A percentile compares a stretch with the other conserved stretches of the same genome.
Evolutionary conservation across 2,888 invertebrate species (phyloP).

Genomic region (Zootermopsis nevadensis): DNA sequence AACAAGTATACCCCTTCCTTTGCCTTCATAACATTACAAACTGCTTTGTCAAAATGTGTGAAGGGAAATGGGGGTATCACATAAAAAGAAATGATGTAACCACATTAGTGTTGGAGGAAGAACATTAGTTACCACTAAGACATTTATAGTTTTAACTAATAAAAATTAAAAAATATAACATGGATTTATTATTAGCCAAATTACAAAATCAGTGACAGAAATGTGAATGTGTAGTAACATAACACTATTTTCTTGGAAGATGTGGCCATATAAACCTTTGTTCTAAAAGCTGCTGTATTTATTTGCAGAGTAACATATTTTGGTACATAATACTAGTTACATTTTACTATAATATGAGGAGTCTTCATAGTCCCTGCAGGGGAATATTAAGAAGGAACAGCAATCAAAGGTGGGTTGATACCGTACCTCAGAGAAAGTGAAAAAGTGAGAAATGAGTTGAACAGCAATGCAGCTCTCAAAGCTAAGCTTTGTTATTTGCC

Average conservation of each 20-base stretch:
- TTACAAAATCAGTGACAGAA: conserved; percentile 1
- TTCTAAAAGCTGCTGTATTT: too few species aligned
- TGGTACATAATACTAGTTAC: too few species aligned
- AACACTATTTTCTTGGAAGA: neutral
- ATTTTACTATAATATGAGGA: too few species aligned
- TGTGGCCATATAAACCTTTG: neutral
- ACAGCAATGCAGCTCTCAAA: too few species aligned
- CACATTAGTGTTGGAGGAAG: neutral
- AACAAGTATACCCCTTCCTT: neutral
- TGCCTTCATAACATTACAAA: neutral
- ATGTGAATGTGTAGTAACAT: conserved; percentile 4
- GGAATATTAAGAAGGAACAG: too few species aligned
- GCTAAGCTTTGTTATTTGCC: too few species aligned
- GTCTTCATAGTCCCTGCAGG: too few species aligned
- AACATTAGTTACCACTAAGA: neutral
- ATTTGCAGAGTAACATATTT: too few species aligned
- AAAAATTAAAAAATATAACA: neutral
- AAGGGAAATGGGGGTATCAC: neutral
- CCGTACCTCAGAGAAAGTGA: too few species aligned
- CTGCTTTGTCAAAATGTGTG: neutral
- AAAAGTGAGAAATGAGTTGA: too few species aligned
- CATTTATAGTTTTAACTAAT: neutral
- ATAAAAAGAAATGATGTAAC: neutral
- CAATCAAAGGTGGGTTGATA: too few species aligned
- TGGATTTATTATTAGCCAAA: conserved; percentile 16